Percentiles rank a stretch among this genome's conserved stretches.
Conservation (phyloP, 35 echinoderm and acorn worm genomes). For the Lytechinus pictus region DNA sequence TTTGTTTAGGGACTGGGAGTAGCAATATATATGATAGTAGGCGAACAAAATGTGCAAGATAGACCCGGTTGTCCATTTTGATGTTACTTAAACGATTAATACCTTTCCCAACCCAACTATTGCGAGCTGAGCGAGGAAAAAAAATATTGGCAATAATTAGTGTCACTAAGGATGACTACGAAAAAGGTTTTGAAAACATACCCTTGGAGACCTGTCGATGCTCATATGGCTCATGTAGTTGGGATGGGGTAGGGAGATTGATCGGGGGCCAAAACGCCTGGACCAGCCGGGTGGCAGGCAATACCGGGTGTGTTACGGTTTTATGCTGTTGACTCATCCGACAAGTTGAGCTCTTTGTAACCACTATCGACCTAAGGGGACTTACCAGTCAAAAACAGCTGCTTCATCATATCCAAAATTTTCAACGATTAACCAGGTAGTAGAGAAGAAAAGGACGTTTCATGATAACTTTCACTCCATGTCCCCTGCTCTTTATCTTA, state of each 20-base stretch:
- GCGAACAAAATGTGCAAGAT: not conserved
- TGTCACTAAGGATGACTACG: not conserved
- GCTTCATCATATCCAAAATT: not conserved
- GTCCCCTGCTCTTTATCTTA: not conserved
- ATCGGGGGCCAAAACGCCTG: slow-evolving; percentile 13
- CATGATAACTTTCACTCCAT: not conserved
- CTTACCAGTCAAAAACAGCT: slow-evolving; percentile 16
- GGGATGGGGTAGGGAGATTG: slow-evolving; percentile 7
- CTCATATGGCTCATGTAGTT: not conserved
- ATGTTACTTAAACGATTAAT: too few species aligned
- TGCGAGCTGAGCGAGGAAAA: not conserved
- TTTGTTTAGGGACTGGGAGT: not conserved
- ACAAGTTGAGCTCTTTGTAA: slow-evolving; percentile 21
- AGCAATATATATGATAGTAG: not conserved
- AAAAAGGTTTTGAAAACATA: not conserved
- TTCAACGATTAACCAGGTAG: not conserved
- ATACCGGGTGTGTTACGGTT: not conserved
- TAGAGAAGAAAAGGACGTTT: not conserved
- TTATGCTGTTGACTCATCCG: slow-evolving; percentile 26
- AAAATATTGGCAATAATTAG: not conserved
- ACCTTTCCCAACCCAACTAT: not conserved
- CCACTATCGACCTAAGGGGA: slow-evolving; percentile 12
- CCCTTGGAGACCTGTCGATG: not conserved
- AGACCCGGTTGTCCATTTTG: too few species aligned
- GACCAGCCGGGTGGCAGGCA: not conserved